Percentiles rank a stretch among this genome's conserved stretches.
Evolutionary conservation across 2,888 invertebrate species (phyloP).

Genomic region (Julus scandinavius): DNA sequence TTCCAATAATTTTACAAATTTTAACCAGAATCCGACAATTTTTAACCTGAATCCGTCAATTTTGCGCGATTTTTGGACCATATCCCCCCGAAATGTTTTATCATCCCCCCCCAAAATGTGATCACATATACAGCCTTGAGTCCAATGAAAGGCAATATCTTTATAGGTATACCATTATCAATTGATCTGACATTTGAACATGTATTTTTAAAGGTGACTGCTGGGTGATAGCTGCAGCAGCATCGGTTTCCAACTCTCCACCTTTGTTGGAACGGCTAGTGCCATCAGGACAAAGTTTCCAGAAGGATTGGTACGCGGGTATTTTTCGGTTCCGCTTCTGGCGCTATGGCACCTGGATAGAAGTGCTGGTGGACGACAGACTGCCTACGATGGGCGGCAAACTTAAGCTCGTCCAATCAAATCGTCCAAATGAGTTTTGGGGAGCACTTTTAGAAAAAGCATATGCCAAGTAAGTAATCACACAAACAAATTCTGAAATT

Average conservation of each 20-base stretch:
- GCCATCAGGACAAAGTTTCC: slow-evolving; percentile 94
- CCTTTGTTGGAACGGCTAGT: slow-evolving; percentile 94
- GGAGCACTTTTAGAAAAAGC: slow-evolving; percentile 70
- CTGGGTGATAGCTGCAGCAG: slow-evolving; percentile 95
- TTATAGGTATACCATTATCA: too few relatives aligned
- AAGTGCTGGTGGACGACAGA: slow-evolving; percentile 92
- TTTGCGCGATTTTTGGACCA: too few relatives aligned
- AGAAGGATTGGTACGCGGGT: slow-evolving; percentile 88
- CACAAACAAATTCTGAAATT: too few relatives aligned
- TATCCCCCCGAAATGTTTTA: too few relatives aligned
- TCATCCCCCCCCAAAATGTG: too few relatives aligned
- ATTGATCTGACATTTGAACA: too few relatives aligned
- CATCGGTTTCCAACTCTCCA: slow-evolving; percentile 88
- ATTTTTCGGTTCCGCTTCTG: slow-evolving; percentile 95
- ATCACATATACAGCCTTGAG: too few relatives aligned
- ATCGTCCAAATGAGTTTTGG: slow-evolving; percentile 93
- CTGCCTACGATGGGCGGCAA: slow-evolving; percentile 86
- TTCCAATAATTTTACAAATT: too few relatives aligned
- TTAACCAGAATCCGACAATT: too few relatives aligned
- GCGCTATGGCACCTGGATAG: slow-evolving; percentile 94
- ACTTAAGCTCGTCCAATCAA: slow-evolving; percentile 84
- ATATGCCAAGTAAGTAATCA: slow-evolving; percentile 78
- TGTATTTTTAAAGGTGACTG: slow-evolving; percentile 77
- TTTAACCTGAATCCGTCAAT: too few relatives aligned
- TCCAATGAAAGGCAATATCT: too few relatives aligned